A percentile compares a stretch with the other conserved stretches of the same genome.
phyloP scores from a whole-genome alignment of 1,140 invertebrate species.

The Bombus superbus region DNA sequence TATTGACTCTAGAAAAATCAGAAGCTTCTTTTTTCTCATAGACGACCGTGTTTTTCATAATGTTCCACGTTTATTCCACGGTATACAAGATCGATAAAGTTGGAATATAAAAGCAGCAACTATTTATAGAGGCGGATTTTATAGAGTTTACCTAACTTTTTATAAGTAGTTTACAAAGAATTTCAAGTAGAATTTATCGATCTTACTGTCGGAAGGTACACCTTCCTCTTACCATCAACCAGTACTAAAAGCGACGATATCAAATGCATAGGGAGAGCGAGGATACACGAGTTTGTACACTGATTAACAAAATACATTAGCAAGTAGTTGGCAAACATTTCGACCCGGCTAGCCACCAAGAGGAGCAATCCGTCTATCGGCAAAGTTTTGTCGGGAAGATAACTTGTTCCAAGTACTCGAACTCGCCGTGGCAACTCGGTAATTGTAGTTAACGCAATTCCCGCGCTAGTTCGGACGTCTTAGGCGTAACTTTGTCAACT shows the following conservation, averaged over 20 bases:
- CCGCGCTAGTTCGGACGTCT: slow-evolving; percentile 53
- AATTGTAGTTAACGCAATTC: slow-evolving; percentile 60
- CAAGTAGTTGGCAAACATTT: slow-evolving; percentile 28
- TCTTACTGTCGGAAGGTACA: neutral
- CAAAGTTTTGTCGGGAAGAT: neutral
- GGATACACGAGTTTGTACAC: neutral
- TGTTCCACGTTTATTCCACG: neutral
- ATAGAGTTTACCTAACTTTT: neutral
- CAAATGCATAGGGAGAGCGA: neutral
- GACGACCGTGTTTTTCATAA: too few species aligned
- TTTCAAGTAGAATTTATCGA: neutral
- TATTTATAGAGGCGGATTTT: neutral
- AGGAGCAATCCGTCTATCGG: slow-evolving; percentile 15
- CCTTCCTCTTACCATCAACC: neutral
- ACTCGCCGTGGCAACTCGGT: slow-evolving; percentile 41
- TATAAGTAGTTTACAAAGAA: neutral
- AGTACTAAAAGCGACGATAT: neutral
- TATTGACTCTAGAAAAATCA: too few species aligned
- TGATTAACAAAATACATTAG: neutral
- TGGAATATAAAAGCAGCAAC: neutral
- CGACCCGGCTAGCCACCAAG: neutral
- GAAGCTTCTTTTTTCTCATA: too few species aligned
- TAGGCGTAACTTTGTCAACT: slow-evolving; percentile 49
- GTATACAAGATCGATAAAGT: neutral
- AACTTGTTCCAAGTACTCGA: slow-evolving; percentile 45